Conservation (phyloP, 2,888 invertebrate genomes). For the Limnephilus rhombicus region DNA sequence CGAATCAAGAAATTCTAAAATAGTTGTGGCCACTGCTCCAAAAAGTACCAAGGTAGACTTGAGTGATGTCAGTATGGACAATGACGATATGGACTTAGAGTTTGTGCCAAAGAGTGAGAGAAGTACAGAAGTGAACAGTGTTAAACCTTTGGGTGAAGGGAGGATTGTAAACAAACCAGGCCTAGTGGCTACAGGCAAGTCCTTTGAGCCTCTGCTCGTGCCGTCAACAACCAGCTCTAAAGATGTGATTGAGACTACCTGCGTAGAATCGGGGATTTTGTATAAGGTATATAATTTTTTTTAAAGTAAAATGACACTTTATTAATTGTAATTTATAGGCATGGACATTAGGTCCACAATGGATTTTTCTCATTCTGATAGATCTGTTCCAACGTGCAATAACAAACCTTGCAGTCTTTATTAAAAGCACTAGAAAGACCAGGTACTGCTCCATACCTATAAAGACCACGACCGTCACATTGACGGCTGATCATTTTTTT, state of each 20-base stretch:
- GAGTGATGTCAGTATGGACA: constrained; percentile 88
- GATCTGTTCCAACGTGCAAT: no score
- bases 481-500: no score
- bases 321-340: not conserved
- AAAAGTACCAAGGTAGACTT: constrained; percentile 77
- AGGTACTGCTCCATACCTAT: no score
- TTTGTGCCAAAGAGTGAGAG: constrained; percentile 55
- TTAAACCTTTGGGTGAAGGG: constrained; percentile 54
- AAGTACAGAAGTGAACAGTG: constrained; percentile 34
- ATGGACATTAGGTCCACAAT: not conserved
- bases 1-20: not conserved
- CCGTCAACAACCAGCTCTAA: constrained; percentile 58
- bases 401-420: no score
- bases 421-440: no score
- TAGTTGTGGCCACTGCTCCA: not conserved
- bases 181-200: constrained; percentile 51
- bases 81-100: constrained; percentile 74
- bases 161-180: constrained; percentile 63
- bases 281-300: constrained; percentile 69
- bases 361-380: no score
- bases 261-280: constrained; percentile 73
- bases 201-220: constrained; percentile 54
- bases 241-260: constrained; percentile 66
- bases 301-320: no score
- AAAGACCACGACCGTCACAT: no score